phyloP scores from a whole-genome alignment of 1,140 invertebrate genomes.

The Drosophila serrata region DNA sequence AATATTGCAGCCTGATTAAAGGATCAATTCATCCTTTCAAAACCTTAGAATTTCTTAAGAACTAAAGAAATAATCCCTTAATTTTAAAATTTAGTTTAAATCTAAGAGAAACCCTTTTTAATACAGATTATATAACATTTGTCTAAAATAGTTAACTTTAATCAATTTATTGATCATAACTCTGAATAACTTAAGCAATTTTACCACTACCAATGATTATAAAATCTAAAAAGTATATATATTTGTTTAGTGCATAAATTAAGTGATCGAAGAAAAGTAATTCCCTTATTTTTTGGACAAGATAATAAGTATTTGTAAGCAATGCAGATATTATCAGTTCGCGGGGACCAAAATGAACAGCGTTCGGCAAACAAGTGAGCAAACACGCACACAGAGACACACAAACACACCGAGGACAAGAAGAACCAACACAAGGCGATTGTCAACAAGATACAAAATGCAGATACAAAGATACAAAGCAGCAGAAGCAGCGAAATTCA shows the following conservation, averaged over 20 bases:
- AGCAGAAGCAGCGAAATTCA: constrained; percentile 48
- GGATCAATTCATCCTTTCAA: too few relatives aligned
- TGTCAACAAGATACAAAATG: constrained; percentile 64
- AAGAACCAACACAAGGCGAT: constrained; percentile 47
- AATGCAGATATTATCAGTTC: constrained; percentile 50
- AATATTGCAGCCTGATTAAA: too few relatives aligned
- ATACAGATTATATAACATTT: too few relatives aligned
- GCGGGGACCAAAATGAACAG: constrained; percentile 22
- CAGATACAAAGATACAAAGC: constrained; percentile 49
- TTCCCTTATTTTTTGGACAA: constrained; percentile 10
- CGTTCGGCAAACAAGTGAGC: constrained; percentile 47
- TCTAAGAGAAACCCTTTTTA: too few relatives aligned
- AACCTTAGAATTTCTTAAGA: too few relatives aligned
- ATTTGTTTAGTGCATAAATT: neutral
- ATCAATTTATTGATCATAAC: too few relatives aligned
- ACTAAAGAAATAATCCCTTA: too few relatives aligned
- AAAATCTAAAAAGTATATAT: neutral
- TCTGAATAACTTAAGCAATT: too few relatives aligned
- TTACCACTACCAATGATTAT: neutral
- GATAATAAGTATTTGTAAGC: constrained; percentile 27
- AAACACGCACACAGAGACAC: constrained; percentile 24
- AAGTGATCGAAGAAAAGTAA: neutral
- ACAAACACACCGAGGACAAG: constrained; percentile 10
- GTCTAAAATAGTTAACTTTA: too few relatives aligned
- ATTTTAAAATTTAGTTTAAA: too few relatives aligned